Evolutionary conservation across 1,140 invertebrate species (phyloP).

Genomic region (Drosophila bifasciata): DNA sequence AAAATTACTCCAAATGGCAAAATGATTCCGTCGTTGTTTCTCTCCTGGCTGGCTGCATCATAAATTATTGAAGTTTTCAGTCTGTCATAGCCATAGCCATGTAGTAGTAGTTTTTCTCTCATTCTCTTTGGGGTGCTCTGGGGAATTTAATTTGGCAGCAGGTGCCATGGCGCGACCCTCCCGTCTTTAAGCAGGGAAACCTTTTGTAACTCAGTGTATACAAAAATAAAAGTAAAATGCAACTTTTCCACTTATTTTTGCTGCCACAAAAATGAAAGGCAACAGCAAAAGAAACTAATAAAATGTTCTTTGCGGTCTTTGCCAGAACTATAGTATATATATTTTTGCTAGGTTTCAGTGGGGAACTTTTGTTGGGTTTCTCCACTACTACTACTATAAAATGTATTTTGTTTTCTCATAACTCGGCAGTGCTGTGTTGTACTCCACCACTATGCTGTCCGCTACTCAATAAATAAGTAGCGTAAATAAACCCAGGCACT

Average conservation of each 20-base stretch:
- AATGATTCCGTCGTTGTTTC: slow-evolving; percentile 66
- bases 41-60: slow-evolving; percentile 38
- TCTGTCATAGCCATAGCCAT: slow-evolving; percentile 73
- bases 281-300: slow-evolving; percentile 32
- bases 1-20: slow-evolving; percentile 76
- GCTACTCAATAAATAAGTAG: slow-evolving; percentile 76
- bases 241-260: slow-evolving; percentile 79
- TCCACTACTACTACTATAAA: too few relatives aligned
- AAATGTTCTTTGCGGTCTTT: slow-evolving; percentile 57
- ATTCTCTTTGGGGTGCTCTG: slow-evolving; percentile 11
- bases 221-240: slow-evolving; percentile 49
- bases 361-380: slow-evolving; percentile 25
- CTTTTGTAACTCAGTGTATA: slow-evolving; percentile 36
- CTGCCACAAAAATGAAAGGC: slow-evolving; percentile 19
- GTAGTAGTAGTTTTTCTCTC: slow-evolving; percentile 47
- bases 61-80: slow-evolving; percentile 79
- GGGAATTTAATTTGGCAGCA: slow-evolving; percentile 73
- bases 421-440: slow-evolving; percentile 48
- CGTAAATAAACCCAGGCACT: slow-evolving; percentile 57
- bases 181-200: slow-evolving; percentile 60
- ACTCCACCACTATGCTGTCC: slow-evolving; percentile 22
- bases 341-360: neutral
- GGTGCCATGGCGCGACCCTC: slow-evolving; percentile 63
- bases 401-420: slow-evolving; percentile 80
- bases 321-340: slow-evolving; percentile 53